phyloP scores from a whole-genome alignment of 2,888 invertebrate species.

The Cotesia congregata region DNA sequence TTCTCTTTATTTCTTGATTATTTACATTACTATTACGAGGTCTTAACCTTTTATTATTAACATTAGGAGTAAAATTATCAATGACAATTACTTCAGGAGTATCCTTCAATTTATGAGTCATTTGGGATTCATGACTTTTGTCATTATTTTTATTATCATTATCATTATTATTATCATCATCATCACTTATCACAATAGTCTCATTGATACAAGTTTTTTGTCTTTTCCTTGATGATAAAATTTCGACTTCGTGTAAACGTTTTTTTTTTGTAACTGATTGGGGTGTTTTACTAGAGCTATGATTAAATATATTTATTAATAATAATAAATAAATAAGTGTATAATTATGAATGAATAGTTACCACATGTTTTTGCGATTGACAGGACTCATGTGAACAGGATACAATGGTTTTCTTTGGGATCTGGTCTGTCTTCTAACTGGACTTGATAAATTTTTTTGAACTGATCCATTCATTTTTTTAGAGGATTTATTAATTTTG shows the following conservation, averaged over 20 bases:
- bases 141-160: not conserved
- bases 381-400: not conserved
- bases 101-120: not conserved
- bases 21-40: not conserved
- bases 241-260: not conserved
- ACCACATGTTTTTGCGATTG: not conserved
- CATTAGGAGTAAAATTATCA: not conserved
- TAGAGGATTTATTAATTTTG: not conserved
- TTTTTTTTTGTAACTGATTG: not conserved
- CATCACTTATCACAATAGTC: slow-evolving; percentile 43
- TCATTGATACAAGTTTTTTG: slow-evolving; percentile 29
- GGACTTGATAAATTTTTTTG: not conserved
- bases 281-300: not conserved
- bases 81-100: not conserved
- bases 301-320: not conserved
- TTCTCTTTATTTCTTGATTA: not conserved
- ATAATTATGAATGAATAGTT: not conserved
- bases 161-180: not conserved
- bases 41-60: not conserved
- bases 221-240: slow-evolving; percentile 29
- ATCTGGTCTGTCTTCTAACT: not conserved
- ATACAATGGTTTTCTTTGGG: not conserved
- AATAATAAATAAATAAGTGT: not conserved
- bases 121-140: not conserved
- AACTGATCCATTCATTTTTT: not conserved